Evolutionary conservation across 2,797 vertebrate species (phyloP), one percentile per base, ranked within the genome.

Genomic region (Tiaroga cobitis): DNA sequence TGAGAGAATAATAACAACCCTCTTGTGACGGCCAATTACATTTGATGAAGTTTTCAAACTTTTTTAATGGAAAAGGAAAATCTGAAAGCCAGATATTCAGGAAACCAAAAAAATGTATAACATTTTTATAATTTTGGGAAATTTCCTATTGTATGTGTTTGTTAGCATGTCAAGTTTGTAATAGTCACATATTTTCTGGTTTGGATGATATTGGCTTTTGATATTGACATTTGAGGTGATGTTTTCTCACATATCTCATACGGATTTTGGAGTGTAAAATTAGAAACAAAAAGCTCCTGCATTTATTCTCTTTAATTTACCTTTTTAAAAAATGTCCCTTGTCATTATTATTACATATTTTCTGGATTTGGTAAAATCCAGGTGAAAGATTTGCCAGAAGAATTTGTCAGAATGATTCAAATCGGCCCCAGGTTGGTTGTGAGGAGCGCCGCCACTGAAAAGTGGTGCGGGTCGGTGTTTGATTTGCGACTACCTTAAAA

Each of bases 1-100:
- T 82, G 81, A 88, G 78, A 76, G 86, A 81, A 87, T 86, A 88
- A 90, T 90, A 88, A 88, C 77, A 89, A 75, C 51, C 83, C 80
- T 90, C 78, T 75, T 86, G 73, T 86, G 83, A 80, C 86, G 75
- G 75, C 77, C 81, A 85, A 87, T 87, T 89, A 81, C 56, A 88
- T 43, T 74, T 46, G 85, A 88, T 86, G 75, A 81, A 87, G 87
- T 81, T 85, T 26, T 67, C 24, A 51, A 68, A 56, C 24, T 41
- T 61, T 39, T 59, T 49, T 56, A 70, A 54, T 54, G 24, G 26
- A 43, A 61, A 61, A 59, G 24, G 26, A 73, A 59, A 13, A 61
- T 43, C n/a, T 67, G 2, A 49, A 51, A 16, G 7, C 24, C 15
- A 51, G n/a, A 7, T 24, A 65, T n/a, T 65, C 8, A 65, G 70